Evolutionary conservation across 2,888 invertebrate genomes (phyloP).

Genomic region (Himalopsyche japonica): DNA sequence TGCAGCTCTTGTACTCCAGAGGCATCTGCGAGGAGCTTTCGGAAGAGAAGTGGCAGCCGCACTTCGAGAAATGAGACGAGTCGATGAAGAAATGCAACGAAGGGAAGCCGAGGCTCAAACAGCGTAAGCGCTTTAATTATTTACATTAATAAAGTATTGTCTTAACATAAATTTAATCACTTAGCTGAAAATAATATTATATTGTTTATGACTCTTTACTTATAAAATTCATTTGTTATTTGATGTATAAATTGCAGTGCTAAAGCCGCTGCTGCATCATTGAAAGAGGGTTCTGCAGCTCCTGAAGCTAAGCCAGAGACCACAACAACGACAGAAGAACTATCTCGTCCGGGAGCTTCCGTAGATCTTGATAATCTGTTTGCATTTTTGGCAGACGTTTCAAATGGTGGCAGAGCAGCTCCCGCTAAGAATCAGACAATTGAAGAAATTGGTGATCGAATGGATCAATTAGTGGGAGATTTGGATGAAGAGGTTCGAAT

Average conservation of each 20-base stretch:
- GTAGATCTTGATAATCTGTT: constrained; percentile 89
- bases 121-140: constrained; percentile 55
- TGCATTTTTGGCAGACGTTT: constrained; percentile 84
- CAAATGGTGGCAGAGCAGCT: constrained; percentile 53
- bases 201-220: too few species aligned
- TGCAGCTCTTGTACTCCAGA: constrained; percentile 83
- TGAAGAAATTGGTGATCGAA: constrained; percentile 82
- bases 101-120: constrained; percentile 65
- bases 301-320: constrained; percentile 20
- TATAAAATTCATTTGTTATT: too few species aligned
- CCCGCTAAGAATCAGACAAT: constrained; percentile 67
- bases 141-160: too few species aligned
- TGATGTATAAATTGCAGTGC: constrained; percentile 54
- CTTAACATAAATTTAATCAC: too few species aligned
- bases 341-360: constrained; percentile 60
- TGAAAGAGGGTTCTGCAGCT: constrained; percentile 39
- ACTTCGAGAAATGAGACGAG: constrained; percentile 81
- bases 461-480: constrained; percentile 82
- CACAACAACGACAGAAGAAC: constrained; percentile 39
- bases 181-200: too few species aligned
- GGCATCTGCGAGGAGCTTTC: constrained; percentile 85
- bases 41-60: constrained; percentile 87
- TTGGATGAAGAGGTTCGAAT: constrained; percentile 72
- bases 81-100: constrained; percentile 84
- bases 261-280: constrained; percentile 47